Base-by-base conservation (phyloP, 2,888 invertebrate species). In the Lasioglossum villosulum region DNA sequence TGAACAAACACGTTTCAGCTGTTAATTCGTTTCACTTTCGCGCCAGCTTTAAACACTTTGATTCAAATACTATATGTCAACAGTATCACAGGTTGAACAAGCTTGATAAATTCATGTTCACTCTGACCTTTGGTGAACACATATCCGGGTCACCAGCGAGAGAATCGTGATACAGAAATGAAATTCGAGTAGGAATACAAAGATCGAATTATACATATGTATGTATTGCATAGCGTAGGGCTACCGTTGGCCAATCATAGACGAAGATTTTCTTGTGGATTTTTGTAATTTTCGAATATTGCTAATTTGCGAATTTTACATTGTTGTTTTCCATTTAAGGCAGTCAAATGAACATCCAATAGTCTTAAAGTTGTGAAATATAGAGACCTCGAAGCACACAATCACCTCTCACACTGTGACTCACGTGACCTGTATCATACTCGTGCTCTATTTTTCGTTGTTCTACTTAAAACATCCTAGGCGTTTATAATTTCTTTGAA, bases 161-260 rank as follows among this genome's bases (percentile, higher is more conserved):
- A 12, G 45, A 59, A 45, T 70, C 72, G 56, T 42, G 73, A 82
- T 77, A 77, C 34, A 77, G 42, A 37, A n/a, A 48, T 42, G 56
- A 82, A 86, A 88, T 83, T 79, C 80, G 78, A 80, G 34, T 71
- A 70, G 52, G 42, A 84, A 78, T 66, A 77, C 59, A 42, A 42
- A 76, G 72, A 82, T 82, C 73, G 75, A 82, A 86, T 84, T 88
- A 88, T 37, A 37, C 37, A 37, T 86, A 88, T 68, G 59, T 23
- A 8, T 10, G 42, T 42, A 42, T 42, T 42, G 42, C 14, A 34
- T 59, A 68, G 84, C 78, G 48, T 86, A 75, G 34, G 48, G 27
- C 75, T 86, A 82, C 72, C 34, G 42, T 84, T 82, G n/a, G 48
- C 52, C 72, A 84, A 88, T 88, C 71, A 48, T 39, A 71, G 73